phyloP scores from a whole-genome alignment of 2,888 invertebrate genomes.

The Beris chalybata region DNA sequence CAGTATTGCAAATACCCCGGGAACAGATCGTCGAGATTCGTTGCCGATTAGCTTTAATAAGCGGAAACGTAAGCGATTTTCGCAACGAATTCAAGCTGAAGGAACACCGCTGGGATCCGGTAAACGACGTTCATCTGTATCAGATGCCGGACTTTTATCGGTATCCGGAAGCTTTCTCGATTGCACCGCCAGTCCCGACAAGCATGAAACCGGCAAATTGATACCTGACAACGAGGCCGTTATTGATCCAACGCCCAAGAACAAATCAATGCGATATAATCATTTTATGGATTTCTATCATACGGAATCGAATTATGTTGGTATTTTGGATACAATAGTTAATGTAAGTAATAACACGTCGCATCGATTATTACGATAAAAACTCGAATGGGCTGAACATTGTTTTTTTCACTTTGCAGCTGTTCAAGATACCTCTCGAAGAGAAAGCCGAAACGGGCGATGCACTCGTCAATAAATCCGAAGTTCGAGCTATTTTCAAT shows the following conservation, averaged over 20 bases:
- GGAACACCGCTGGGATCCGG: slow-evolving; percentile 54
- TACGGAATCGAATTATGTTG: slow-evolving; percentile 97
- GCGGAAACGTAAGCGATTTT: slow-evolving; percentile 80
- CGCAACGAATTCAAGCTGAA: slow-evolving; percentile 54
- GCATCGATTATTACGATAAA: background rate
- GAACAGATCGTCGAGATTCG: slow-evolving; percentile 61
- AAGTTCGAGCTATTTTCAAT: slow-evolving; percentile 93
- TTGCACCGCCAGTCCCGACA: slow-evolving; percentile 81
- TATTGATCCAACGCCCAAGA: slow-evolving; percentile 51
- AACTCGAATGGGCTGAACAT: background rate
- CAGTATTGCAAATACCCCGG: slow-evolving; percentile 56
- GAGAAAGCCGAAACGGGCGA: slow-evolving; percentile 76
- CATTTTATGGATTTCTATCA: slow-evolving; percentile 82
- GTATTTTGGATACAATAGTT: slow-evolving; percentile 89
- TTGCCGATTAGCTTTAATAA: slow-evolving; percentile 60
- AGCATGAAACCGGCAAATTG: slow-evolving; percentile 55
- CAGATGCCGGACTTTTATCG: slow-evolving; percentile 81
- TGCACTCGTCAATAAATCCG: slow-evolving; percentile 83
- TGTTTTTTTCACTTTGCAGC: slow-evolving; percentile 59
- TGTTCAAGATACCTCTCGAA: slow-evolving; percentile 92
- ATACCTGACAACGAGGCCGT: slow-evolving; percentile 46
- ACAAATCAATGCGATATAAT: slow-evolving; percentile 56
- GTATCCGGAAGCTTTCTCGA: slow-evolving; percentile 88
- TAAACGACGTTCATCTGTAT: slow-evolving; percentile 84
- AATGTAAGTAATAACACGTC: slow-evolving; percentile 63